These are phyloP conservation scores for Euura saliciscinereae DNA, from an alignment of 1,140 invertebrate genomes.

Conservation along the genomic window DNA sequence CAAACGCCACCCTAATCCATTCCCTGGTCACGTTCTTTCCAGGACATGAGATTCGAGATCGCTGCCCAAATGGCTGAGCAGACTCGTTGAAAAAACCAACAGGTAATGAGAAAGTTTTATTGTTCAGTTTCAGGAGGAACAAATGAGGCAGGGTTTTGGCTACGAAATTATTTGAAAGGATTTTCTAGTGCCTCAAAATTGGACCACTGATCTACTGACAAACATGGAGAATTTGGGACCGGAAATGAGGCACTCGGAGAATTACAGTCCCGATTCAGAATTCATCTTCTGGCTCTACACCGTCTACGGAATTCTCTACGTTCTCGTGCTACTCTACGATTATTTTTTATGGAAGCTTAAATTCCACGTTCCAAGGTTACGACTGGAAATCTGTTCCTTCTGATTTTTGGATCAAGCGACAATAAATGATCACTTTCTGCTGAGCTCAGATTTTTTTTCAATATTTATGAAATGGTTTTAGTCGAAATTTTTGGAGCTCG, in stretches of 20 bases:
- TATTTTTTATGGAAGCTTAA: conserved; percentile 43
- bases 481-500: no score
- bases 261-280: conserved; percentile 20
- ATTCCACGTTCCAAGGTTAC: conserved; percentile 9
- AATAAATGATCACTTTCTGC: no score
- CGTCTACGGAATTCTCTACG: conserved; percentile 31
- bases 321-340: conserved; percentile 34
- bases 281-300: conserved; percentile 34
- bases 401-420: no score
- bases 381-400: no score
- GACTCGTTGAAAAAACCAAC: neutral
- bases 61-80: neutral
- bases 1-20: neutral
- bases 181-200: no score
- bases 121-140: neutral
- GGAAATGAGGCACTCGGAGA: neutral
- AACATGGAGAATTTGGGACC: conserved; percentile 2
- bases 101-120: neutral
- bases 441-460: no score
- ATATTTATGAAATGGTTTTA: no score
- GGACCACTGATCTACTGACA: no score
- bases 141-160: neutral
- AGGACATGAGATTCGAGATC: no score
- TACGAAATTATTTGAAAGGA: no score
- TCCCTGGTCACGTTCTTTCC: neutral